phyloP scores from a whole-genome alignment of 2,797 vertebrate genomes.

The Lagorchestes hirsutus region DNA sequence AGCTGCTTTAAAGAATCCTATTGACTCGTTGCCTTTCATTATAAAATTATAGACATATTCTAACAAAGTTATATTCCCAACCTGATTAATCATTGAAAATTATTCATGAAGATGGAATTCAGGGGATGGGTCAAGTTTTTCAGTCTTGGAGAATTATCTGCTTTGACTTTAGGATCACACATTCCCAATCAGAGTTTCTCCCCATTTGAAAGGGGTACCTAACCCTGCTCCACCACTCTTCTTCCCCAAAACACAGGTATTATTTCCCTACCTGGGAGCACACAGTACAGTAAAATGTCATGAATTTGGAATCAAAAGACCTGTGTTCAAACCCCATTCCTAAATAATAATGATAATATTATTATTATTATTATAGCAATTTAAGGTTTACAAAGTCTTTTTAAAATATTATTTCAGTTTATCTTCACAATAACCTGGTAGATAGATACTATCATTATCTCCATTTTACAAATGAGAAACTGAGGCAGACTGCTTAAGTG shows the following conservation, averaged over 20 bases:
- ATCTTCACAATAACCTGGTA: neutral
- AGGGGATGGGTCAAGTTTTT: neutral
- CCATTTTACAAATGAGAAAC: neutral
- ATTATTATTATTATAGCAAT: neutral
- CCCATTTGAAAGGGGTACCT: neutral
- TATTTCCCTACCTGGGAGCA: neutral
- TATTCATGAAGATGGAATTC: neutral
- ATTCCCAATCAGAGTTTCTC: neutral
- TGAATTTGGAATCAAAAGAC: neutral
- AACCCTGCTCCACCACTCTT: neutral
- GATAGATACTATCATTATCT: neutral
- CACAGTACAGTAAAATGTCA: neutral
- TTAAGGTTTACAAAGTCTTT: neutral
- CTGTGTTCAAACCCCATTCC: neutral
- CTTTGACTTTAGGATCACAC: neutral
- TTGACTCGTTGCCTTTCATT: neutral
- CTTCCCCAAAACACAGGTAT: neutral
- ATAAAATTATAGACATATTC: neutral
- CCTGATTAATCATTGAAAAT: neutral
- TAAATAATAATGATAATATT: neutral
- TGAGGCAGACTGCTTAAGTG: neutral
- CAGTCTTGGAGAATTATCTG: neutral
- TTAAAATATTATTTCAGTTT: neutral
- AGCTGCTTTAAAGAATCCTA: neutral
- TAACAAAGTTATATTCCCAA: neutral